Conservation (phyloP, 2,113 vertebrate species). For the Calidris pugnax region DNA sequence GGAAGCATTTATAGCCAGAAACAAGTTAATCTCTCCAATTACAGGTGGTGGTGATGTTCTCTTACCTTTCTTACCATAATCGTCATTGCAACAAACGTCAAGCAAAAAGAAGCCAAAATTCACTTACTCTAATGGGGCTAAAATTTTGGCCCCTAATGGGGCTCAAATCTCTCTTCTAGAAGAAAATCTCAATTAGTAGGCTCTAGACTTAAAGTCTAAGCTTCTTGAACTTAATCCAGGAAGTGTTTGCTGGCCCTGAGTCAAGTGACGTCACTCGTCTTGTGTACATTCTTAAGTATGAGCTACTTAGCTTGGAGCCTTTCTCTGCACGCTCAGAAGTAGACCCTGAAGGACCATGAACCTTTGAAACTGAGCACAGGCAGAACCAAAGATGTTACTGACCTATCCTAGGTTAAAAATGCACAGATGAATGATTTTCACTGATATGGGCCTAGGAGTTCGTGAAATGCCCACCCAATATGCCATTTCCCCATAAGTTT, state of each 20-base stretch:
- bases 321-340: not conserved
- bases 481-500: not conserved
- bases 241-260: not conserved
- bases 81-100: not conserved
- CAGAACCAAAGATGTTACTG: not conserved
- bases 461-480: not conserved
- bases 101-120: not conserved
- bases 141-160: not conserved
- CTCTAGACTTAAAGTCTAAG: not conserved
- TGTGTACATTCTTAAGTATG: not conserved
- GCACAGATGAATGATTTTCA: not conserved
- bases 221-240: not conserved
- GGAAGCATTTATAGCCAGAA: not conserved
- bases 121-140: not conserved
- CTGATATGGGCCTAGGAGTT: not conserved
- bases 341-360: not conserved
- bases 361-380: not conserved
- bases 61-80: not conserved
- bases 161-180: not conserved
- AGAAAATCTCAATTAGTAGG: not conserved
- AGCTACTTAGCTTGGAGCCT: not conserved
- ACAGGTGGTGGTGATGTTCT: not conserved
- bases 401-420: not conserved
- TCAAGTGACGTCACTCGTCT: rapidly evolving
- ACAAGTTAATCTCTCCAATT: not conserved